These are phyloP conservation scores for Nixonia krombeini DNA, from an alignment of 1,140 invertebrate genomes.

Conservation along the genomic window DNA sequence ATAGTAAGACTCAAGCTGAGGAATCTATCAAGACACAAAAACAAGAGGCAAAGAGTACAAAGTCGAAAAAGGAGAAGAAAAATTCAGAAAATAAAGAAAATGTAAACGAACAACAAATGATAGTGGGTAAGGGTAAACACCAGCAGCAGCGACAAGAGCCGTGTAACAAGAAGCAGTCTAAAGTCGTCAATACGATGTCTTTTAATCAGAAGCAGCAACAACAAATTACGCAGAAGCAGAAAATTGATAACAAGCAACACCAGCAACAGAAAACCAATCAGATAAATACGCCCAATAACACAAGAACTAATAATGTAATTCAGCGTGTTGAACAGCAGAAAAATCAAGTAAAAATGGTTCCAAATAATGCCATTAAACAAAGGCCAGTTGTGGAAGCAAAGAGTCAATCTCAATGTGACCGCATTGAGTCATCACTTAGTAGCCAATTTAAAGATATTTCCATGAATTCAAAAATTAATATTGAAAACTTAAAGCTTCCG, in stretches of 20 bases:
- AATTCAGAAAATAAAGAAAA: slow-evolving; percentile 65
- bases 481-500: slow-evolving; percentile 82
- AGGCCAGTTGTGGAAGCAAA: slow-evolving; percentile 24
- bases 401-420: slow-evolving; percentile 35
- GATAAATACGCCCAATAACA: slow-evolving; percentile 37
- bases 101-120: slow-evolving; percentile 45
- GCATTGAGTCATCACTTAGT: slow-evolving; percentile 44
- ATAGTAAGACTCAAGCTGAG: slow-evolving; percentile 46
- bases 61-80: slow-evolving; percentile 65
- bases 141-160: slow-evolving; percentile 28
- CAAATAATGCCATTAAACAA: slow-evolving; percentile 30
- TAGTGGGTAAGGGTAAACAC: slow-evolving; percentile 35
- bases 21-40: slow-evolving; percentile 45
- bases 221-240: slow-evolving; percentile 33
- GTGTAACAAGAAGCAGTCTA: slow-evolving; percentile 49
- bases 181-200: slow-evolving; percentile 25
- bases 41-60: slow-evolving; percentile 51
- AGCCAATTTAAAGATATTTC: slow-evolving; percentile 60
- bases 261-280: slow-evolving; percentile 42
- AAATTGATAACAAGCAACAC: slow-evolving; percentile 49
- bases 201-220: slow-evolving; percentile 51
- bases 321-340: slow-evolving; percentile 33
- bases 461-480: slow-evolving; percentile 59
- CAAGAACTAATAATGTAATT: slow-evolving; percentile 34
- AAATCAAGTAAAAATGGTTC: slow-evolving; percentile 21